These are phyloP conservation scores for Heterodera schachtii DNA, from an alignment of 1,140 invertebrate species.

Conservation along the genomic window DNA sequence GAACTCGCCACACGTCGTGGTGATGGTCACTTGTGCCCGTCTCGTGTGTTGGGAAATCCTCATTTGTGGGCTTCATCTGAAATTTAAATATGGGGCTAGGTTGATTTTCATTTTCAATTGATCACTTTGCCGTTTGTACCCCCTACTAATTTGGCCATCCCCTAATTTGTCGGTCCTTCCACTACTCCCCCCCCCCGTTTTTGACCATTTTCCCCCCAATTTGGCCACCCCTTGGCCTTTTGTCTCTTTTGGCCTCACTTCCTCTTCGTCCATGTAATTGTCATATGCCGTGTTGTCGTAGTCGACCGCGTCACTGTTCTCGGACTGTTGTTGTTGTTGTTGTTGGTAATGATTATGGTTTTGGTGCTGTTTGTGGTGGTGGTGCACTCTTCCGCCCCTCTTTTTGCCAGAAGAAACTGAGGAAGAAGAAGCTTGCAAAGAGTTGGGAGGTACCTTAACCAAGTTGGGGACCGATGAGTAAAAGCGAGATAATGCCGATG, in stretches of 20 bases:
- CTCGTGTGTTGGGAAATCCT: constrained; percentile 12
- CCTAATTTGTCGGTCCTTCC: no score
- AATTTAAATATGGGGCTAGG: neutral
- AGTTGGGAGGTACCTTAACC: neutral
- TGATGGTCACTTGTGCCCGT: constrained; percentile 1
- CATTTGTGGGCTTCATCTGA: constrained; percentile 31
- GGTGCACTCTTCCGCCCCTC: neutral
- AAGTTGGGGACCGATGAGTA: neutral
- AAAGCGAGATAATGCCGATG: neutral
- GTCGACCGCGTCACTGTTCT: constrained; percentile 22
- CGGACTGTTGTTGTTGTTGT: neutral
- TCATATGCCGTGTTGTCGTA: constrained; percentile 29
- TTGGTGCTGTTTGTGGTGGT: constrained; percentile 15
- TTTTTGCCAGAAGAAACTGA: constrained; percentile 12
- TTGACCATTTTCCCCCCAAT: no score
- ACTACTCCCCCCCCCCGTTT: no score
- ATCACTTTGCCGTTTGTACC: no score
- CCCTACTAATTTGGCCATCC: no score
- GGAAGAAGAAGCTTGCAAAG: constrained; percentile 10
- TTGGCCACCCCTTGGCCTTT: neutral
- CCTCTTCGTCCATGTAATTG: constrained; percentile 30
- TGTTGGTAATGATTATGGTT: constrained; percentile 3
- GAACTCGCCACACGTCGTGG: constrained; percentile 40
- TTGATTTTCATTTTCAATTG: no score
- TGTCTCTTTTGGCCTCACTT: neutral